These are phyloP conservation scores for Valencia hispanica DNA, from an alignment of 2,797 vertebrate species.

Conservation along the genomic window DNA sequence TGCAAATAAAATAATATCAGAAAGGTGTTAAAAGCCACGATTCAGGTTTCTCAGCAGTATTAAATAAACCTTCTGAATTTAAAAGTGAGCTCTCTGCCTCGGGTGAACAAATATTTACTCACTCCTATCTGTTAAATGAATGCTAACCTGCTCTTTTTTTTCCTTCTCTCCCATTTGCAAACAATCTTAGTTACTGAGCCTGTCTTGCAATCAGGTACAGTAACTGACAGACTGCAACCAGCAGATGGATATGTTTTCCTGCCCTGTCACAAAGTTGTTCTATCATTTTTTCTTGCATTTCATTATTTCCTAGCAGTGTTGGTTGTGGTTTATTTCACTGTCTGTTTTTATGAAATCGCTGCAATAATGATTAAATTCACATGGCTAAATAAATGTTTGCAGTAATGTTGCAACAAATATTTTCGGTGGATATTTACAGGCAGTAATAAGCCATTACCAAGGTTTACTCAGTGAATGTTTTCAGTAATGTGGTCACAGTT, in stretches of 20 bases:
- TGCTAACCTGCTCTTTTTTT: conserved; percentile 76
- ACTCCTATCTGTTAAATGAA: conserved; percentile 68
- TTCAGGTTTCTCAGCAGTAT: neutral
- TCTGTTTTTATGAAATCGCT: conserved; percentile 27
- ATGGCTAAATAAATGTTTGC: neutral
- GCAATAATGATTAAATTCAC: conserved; percentile 6
- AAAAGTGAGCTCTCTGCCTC: conserved; percentile 32
- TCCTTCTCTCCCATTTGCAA: conserved; percentile 77
- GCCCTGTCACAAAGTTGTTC: conserved; percentile 24
- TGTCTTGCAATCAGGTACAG: conserved; percentile 99
- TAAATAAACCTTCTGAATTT: conserved; percentile 20
- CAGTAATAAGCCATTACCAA: conserved; percentile 55
- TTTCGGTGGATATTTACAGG: conserved; percentile 14
- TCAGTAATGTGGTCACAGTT: conserved; percentile 22
- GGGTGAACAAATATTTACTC: conserved; percentile 58
- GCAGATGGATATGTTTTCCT: conserved; percentile 41
- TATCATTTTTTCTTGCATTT: conserved; percentile 47
- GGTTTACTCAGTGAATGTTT: conserved; percentile 34
- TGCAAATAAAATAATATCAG: no score
- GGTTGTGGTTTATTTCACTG: conserved; percentile 56
- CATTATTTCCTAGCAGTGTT: conserved; percentile 39
- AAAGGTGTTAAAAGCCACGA: no score
- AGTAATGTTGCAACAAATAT: neutral
- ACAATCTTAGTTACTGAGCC: conserved; percentile 96
- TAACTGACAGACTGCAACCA: conserved; percentile 72